Base-by-base conservation (phyloP, 2,888 invertebrate genomes). In the Steinernema scapterisci region DNA sequence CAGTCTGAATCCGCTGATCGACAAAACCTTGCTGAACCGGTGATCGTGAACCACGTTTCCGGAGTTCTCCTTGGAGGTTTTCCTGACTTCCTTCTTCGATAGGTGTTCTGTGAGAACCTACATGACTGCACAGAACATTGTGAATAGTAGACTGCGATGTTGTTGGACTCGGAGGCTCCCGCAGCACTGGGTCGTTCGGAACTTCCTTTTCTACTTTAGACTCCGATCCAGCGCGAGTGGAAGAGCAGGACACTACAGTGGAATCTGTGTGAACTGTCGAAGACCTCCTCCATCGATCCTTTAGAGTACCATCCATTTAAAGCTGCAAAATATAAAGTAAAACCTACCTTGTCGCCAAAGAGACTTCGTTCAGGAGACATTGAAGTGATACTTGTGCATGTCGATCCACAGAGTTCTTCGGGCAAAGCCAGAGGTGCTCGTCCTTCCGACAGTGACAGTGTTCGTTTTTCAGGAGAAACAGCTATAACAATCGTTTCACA, bases 361-460 rank as follows among this genome's bases (percentile, higher is more conserved):
- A 75, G 23, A 21, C 44, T 63, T 7, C 75, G 48, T 31, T 75
- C 75, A 13, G 75, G 75, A 16, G 75, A 75, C 75, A 75, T 76
- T 0, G 78, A 76, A 6, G 74, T 73, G 13, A 77, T 54, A 0
- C 73, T 73, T 23, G 76, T 77, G 9, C 76, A 74, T 1, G 80
- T 80, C n/a, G 80, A 79, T 0, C 77, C 78, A n/a, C 81, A 78
- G 56, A 84, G 78, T n/a, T 84, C 83, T 56, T 84, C 84, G 0
- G 84, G 84, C 63, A 82, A 73, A 3, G 84, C 84, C 16, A 84
- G 73, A 21, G 84, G 84, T 44, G 84, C 84, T 13, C 80, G 74
- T 0, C 82, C 81, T 46, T 76, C 44, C 44, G 73, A 46, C 5
- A 48, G 54, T 1, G 44, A 54, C n/a, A 52, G 6, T 13, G 45